Conservation (phyloP, 2,113 vertebrate genomes). For the Echinops telfairi region DNA sequence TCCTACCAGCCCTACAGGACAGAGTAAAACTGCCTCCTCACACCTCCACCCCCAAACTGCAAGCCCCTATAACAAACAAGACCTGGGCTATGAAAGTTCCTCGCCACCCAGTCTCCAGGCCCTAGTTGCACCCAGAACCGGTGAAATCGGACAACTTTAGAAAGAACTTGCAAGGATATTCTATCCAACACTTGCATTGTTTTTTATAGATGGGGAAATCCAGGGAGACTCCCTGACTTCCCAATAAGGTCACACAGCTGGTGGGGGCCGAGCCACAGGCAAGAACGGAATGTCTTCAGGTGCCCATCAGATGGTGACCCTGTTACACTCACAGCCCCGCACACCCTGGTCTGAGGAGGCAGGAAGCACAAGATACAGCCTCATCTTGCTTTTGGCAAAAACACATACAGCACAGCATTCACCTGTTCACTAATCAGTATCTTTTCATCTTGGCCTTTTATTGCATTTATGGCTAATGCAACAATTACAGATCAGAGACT, state of each 20-base stretch:
- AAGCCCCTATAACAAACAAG: background rate
- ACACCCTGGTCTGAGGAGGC: background rate
- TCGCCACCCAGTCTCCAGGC: too few relatives aligned
- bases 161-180: background rate
- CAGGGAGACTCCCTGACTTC: background rate
- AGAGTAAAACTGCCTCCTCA: too few relatives aligned
- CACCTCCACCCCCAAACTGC: too few relatives aligned
- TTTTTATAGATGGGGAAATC: background rate
- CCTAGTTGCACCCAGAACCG: background rate
- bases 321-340: rapidly evolving
- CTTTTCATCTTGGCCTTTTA: too few relatives aligned
- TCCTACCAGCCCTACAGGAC: too few relatives aligned
- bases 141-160: background rate
- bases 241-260: background rate
- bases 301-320: background rate
- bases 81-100: rapidly evolving
- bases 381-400: background rate
- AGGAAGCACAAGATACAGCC: background rate
- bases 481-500: background rate
- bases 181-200: background rate
- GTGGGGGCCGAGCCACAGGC: background rate
- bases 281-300: background rate
- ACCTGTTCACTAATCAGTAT: background rate
- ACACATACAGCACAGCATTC: background rate
- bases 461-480: too few relatives aligned